Conservation (phyloP, 2,888 invertebrate species). For the Gerris lacustris region DNA sequence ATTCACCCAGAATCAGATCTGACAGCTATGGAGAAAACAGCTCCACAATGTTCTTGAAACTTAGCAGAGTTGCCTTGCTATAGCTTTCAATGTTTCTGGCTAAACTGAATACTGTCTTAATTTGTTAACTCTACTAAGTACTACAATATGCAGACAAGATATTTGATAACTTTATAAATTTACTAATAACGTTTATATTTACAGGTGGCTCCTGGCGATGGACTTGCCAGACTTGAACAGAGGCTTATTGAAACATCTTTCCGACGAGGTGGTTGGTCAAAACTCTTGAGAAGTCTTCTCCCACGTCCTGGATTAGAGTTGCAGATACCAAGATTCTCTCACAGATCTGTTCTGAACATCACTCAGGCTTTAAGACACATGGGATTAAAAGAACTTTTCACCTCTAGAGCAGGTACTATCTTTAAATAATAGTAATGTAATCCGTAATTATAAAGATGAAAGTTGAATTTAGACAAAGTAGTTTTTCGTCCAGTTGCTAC, state of each 20-base stretch:
- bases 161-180: no score
- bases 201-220: constrained; percentile 55
- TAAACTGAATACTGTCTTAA: no score
- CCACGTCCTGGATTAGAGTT: constrained; percentile 66
- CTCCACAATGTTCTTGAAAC: no score
- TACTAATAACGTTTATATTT: background rate
- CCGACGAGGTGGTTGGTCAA: constrained; percentile 57
- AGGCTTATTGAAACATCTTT: constrained; percentile 54
- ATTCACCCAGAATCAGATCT: no score
- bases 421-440: background rate
- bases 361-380: constrained; percentile 63
- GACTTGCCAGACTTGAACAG: constrained; percentile 58
- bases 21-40: no score
- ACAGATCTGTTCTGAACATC: constrained; percentile 64
- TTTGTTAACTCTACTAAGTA: no score
- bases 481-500: no score
- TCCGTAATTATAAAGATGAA: no score
- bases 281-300: constrained; percentile 57
- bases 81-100: no score
- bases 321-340: constrained; percentile 67
- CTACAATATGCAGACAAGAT: no score
- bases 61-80: no score
- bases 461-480: no score
- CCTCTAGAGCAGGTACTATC: constrained; percentile 49
- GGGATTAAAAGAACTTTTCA: constrained; percentile 70